These are phyloP conservation scores for Mizuhopecten yessoensis DNA, from an alignment of 1,140 invertebrate species.

Conservation along the genomic window DNA sequence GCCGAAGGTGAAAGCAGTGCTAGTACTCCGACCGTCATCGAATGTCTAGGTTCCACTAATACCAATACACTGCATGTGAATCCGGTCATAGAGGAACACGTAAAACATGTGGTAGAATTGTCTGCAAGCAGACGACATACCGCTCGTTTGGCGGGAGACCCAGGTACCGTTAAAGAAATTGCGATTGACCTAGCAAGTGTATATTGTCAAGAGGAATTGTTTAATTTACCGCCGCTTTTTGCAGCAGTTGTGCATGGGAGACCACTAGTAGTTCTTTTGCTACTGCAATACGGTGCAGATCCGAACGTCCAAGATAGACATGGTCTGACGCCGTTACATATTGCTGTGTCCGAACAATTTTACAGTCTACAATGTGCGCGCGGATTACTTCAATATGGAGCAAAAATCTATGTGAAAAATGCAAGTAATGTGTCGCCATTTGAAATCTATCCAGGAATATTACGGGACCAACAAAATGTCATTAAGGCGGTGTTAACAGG, in stretches of 20 bases:
- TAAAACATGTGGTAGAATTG: background rate
- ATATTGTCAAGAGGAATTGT: slow-evolving; percentile 84
- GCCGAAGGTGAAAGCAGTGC: background rate
- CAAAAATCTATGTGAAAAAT: slow-evolving; percentile 83
- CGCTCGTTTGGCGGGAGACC: slow-evolving; percentile 20
- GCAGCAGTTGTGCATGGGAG: slow-evolving; percentile 85
- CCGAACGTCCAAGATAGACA: slow-evolving; percentile 83
- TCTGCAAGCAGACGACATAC: background rate
- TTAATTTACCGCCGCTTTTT: slow-evolving; percentile 85
- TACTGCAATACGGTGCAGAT: slow-evolving; percentile 85
- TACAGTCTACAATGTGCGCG: slow-evolving; percentile 85
- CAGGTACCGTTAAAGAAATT: slow-evolving; percentile 4
- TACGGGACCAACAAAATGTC: slow-evolving; percentile 82
- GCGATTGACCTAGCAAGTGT: slow-evolving; percentile 48
- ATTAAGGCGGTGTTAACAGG: slow-evolving; percentile 74
- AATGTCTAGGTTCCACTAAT: background rate
- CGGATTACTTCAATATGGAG: slow-evolving; percentile 85
- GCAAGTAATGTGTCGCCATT: slow-evolving; percentile 82
- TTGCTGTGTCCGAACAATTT: slow-evolving; percentile 84
- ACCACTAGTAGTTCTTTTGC: slow-evolving; percentile 84
- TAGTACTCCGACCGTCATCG: background rate
- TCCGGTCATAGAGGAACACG: background rate
- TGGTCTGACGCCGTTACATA: slow-evolving; percentile 86
- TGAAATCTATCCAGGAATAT: slow-evolving; percentile 80
- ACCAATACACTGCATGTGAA: slow-evolving; percentile 1